Conservation (phyloP, 2,888 invertebrate genomes). For the Caenorhabditis uteleia region DNA sequence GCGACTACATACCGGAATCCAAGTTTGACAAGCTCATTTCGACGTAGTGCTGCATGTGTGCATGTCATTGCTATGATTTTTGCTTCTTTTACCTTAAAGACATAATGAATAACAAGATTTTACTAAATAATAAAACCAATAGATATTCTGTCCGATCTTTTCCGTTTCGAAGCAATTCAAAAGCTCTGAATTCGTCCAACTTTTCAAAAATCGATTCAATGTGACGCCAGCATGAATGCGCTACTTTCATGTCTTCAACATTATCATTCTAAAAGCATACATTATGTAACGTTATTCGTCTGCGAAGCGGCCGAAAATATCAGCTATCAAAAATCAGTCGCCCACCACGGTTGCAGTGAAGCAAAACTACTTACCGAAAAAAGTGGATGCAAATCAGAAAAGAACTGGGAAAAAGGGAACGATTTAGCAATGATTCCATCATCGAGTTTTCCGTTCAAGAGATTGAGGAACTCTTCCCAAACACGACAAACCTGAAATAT, state of each 20-base stretch:
- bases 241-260: conserved; percentile 71
- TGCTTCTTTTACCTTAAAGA: conserved; percentile 78
- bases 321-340: too few species aligned
- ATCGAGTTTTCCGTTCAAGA: conserved; percentile 71
- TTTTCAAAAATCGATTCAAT: conserved; percentile 94
- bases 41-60: conserved; percentile 95
- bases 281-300: conserved; percentile 9
- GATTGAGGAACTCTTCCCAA: conserved; percentile 86
- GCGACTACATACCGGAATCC: conserved; percentile 92
- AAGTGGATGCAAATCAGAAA: conserved; percentile 88
- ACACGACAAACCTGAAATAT: conserved; percentile 49
- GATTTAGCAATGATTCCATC: conserved; percentile 76
- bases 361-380: conserved; percentile 77
- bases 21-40: conserved; percentile 84
- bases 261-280: conserved; percentile 35
- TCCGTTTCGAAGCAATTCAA: conserved; percentile 92
- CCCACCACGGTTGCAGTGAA: neutral
- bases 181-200: conserved; percentile 95
- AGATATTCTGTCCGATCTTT: conserved; percentile 94
- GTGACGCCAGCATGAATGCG: conserved; percentile 89
- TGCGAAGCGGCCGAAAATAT: neutral
- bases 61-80: conserved; percentile 99
- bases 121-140: conserved; percentile 76
- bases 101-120: neutral
- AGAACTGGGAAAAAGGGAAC: conserved; percentile 93